A percentile compares a stretch with the other conserved stretches of the same genome.
Conservation (phyloP, 2,113 vertebrate genomes). For the Anseranas semipalmata region DNA sequence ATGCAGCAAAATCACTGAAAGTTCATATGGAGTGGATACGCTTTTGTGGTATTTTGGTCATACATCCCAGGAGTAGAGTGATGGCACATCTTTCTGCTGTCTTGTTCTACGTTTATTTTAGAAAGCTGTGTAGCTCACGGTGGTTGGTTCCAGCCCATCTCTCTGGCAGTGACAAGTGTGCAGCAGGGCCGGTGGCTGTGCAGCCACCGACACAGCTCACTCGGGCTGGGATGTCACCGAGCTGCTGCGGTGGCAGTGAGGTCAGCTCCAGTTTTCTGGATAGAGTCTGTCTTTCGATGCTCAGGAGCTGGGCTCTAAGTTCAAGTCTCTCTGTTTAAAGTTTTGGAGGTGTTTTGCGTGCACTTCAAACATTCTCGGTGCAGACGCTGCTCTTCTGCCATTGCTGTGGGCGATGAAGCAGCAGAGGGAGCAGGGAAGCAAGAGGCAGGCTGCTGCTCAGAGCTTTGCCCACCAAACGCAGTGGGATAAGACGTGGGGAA, state of each 20-base stretch:
- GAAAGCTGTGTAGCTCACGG: background rate
- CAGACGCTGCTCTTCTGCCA: background rate
- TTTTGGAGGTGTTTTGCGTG: background rate
- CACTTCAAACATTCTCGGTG: background rate
- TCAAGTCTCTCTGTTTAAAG: background rate
- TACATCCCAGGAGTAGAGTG: background rate
- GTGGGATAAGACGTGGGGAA: background rate
- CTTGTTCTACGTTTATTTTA: conserved; percentile 33
- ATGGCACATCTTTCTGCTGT: conserved; percentile 16
- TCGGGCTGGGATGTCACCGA: background rate
- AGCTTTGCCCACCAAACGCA: background rate
- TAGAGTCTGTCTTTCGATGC: background rate
- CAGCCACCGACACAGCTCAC: background rate
- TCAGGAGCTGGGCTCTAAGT: background rate
- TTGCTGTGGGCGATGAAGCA: background rate
- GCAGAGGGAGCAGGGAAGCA: background rate
- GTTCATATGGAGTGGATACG: background rate
- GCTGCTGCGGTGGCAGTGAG: background rate
- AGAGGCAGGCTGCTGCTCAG: background rate
- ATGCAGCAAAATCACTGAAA: background rate
- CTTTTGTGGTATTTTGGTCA: background rate
- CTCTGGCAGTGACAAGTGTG: background rate
- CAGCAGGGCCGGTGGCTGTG: background rate
- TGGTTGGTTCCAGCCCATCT: conserved; percentile 3
- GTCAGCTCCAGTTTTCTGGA: background rate